Evolutionary conservation across 2,888 invertebrate genomes (phyloP), one percentile per base, ranked within the genome.

Genomic region (Pegoplata infirma): DNA sequence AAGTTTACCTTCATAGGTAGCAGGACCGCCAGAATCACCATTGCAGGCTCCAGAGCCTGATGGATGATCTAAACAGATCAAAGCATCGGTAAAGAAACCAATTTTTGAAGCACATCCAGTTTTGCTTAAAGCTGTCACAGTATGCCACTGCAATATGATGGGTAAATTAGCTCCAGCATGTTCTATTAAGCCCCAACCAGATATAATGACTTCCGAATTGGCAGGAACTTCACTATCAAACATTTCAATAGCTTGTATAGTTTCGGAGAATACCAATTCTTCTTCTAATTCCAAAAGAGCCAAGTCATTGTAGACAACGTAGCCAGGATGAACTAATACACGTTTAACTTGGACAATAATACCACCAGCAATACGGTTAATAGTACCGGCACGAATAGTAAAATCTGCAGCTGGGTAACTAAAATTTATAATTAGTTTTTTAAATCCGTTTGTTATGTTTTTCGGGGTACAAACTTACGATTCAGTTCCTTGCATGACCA

Each of bases 21-120:
- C 85, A 61, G 85, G 85, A 25, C 85, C 85, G 40, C 86, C 85
- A 28, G 85, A 85, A 64, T 86, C 85, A 25, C 85, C 85, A 66
- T 84, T 82, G 64, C 86, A 86, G 4, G 82, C 81, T 32, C 82
- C 82, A 40, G 66, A 40, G 19, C 69, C 76, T 8, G 25, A 28
- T 2, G 66, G 58, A 66, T 81, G 82, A 19, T 58, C 40, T 21
- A 82, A 73, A 19, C 82, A 82, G 17, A 81, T 66, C 16, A 82
- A 47, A 19, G 81, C 64, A 59, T 80, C 80, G 5, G 71, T 49
- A n/a, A 40, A 77, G 8, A 58, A 19, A 19, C 49, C 61, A 12
- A 80, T 80, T 47, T 76, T 80, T 3, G 55, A 19, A 7, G 61
- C 44, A 58, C 82, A 82, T 21, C 71, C 17, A 1, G 12, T 21